These are phyloP conservation scores for Thymallus thymallus DNA, from an alignment of 2,113 vertebrate species.

Conservation along the genomic window DNA sequence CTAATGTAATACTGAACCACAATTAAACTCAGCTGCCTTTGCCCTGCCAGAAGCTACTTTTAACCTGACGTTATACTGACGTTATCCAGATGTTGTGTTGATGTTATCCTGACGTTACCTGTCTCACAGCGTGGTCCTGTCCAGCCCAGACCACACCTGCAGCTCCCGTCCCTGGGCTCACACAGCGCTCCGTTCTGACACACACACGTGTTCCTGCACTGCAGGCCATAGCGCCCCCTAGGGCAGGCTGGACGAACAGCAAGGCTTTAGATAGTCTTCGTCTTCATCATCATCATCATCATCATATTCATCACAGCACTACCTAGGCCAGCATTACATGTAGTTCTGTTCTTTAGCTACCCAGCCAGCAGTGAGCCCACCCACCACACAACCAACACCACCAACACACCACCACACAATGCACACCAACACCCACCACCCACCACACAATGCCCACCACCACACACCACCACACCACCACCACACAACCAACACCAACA, in stretches of 20 bases:
- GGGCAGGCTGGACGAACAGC: slow-evolving; percentile 74
- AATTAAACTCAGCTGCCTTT: neutral
- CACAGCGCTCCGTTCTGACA: slow-evolving; percentile 78
- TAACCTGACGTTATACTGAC: too few species aligned
- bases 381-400: slow-evolving; percentile 18
- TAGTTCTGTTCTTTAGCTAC: neutral
- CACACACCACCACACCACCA: too few species aligned
- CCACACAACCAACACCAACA: too few species aligned
- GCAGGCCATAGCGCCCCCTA: slow-evolving; percentile 73
- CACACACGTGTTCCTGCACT: slow-evolving; percentile 70
- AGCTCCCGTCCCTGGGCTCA: slow-evolving; percentile 72
- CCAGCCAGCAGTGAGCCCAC: neutral
- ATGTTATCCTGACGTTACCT: slow-evolving; percentile 56
- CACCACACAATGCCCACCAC: too few species aligned
- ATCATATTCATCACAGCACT: neutral
- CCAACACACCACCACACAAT: slow-evolving; percentile 22
- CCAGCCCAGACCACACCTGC: slow-evolving; percentile 80
- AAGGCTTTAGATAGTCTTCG: neutral
- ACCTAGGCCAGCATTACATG: neutral
- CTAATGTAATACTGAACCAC: neutral
- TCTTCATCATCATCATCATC: neutral
- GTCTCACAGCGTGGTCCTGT: slow-evolving; percentile 75
- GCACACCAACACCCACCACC: too few species aligned
- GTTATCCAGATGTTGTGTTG: neutral
- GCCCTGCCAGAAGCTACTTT: too few species aligned